Base-by-base conservation (phyloP, 2,888 invertebrate genomes). In the Torymus tubicola region DNA sequence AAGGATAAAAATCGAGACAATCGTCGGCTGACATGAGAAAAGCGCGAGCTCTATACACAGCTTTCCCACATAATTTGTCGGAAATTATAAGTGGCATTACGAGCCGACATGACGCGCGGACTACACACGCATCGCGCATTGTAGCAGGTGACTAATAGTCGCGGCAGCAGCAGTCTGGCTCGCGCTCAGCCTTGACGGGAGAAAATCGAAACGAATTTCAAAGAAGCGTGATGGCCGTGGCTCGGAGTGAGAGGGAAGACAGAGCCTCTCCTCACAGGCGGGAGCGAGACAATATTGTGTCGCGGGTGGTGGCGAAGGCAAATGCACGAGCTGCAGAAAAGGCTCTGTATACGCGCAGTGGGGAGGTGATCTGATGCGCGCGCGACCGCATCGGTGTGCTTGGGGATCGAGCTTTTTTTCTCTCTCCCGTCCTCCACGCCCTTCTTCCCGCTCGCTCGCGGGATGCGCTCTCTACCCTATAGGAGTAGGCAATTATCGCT, bases 401-500 rank as follows among this genome's bases (percentile, higher is more conserved):
- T 13, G 65, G 52, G 31, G 31, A 8, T 16, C 13, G 50, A 52
- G 13, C 42, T 53, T 53, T 31, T 55, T 24, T 42, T 60, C n/a
- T n/a, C n/a, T n/a, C n/a, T n/a, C n/a, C 21, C 53, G 2, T 31
- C 31, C 31, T 31, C 31, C 31, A 31, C 31, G 31, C 31, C 31
- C 31, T 31, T 31, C 31, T 31, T 8, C n/a, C n/a, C n/a, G n/a
- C n/a, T n/a, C 21, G 18, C 16, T 21, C 24, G 42, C 63, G 42
- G 64, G 13, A n/a, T 31, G 11, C 16, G 5, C 12, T 8, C 24
- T 78, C 70, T 81, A 75, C 24, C 80, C 70, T 81, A 77, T 71
- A 82, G 75, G 58, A n/a, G n/a, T n/a, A 78, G 85, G 84, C 85
- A 86, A 84, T 86, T 84, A 86, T 85, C 86, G 86, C 86, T 87